Percentiles rank a stretch among this genome's conserved stretches.
These are phyloP conservation scores for Chanos chanos DNA, from an alignment of 2,797 vertebrate species.

Conservation along the genomic window DNA sequence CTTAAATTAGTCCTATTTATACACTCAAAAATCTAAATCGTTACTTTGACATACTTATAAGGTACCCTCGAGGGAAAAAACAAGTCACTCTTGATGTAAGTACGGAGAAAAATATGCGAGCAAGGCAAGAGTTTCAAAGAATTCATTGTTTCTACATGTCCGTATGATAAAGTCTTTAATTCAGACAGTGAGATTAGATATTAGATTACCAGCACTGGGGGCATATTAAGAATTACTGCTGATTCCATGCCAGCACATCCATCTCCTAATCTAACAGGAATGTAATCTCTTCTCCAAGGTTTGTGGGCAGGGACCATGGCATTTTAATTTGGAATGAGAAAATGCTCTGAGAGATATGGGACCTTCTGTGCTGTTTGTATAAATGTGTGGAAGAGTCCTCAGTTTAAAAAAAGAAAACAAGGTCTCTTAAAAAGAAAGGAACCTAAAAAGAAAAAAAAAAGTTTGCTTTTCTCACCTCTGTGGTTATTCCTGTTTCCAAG, in stretches of 20 bases:
- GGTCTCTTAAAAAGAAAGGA: no score
- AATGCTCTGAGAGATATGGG: no score
- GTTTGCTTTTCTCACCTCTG: conserved; percentile 82
- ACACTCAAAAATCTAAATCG: no score
- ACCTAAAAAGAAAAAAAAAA: no score
- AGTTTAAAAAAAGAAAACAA: no score
- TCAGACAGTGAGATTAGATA: conserved; percentile 55
- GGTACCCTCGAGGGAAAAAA: conserved; percentile 11
- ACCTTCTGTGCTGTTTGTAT: conserved; percentile 11
- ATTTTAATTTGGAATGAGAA: no score
- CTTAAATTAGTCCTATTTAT: no score
- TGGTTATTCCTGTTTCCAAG: conserved; percentile 83
- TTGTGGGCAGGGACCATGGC: no score
- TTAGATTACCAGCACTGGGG: conserved; percentile 56
- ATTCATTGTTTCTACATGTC: conserved; percentile 48
- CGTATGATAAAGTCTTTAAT: conserved; percentile 57
- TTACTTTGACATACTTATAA: not conserved
- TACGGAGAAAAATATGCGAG: conserved; percentile 41
- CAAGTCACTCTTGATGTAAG: conserved; percentile 11
- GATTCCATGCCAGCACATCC: conserved; percentile 61
- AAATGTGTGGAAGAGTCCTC: no score
- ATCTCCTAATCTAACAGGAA: conserved; percentile 61
- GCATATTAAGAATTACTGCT: conserved; percentile 64
- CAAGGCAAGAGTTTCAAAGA: conserved; percentile 40
- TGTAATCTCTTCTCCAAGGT: conserved; percentile 45